phyloP scores from a whole-genome alignment of 2,797 vertebrate genomes.

The Eulemur coronatus region DNA sequence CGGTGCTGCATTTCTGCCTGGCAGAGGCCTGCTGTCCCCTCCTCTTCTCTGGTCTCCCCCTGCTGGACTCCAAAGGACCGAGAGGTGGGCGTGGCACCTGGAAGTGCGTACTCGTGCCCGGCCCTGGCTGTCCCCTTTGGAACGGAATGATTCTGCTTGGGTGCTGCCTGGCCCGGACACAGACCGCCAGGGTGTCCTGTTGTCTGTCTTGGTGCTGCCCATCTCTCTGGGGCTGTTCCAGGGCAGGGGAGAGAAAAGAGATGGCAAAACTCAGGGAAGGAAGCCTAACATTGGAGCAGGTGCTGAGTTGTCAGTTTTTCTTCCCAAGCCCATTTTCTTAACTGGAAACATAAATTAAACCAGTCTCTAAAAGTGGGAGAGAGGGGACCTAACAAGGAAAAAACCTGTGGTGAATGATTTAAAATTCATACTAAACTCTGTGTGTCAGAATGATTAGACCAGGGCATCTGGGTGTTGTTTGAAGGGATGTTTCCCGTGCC shows the following conservation, averaged over 20 bases:
- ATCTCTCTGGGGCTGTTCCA: accelerated
- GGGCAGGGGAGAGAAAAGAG: not conserved
- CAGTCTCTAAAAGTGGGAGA: not conserved
- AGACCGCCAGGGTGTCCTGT: accelerated
- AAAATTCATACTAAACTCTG: accelerated
- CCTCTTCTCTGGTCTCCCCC: not conserved
- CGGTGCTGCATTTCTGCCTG: accelerated
- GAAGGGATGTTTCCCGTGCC: accelerated
- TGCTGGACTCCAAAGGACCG: not conserved
- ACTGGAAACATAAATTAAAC: not conserved
- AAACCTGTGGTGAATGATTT: accelerated
- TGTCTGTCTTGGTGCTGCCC: not conserved
- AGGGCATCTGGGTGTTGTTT: accelerated
- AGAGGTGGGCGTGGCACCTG: not conserved
- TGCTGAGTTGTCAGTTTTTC: not conserved
- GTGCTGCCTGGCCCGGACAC: not conserved
- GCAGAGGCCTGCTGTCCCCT: not conserved
- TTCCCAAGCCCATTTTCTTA: not conserved
- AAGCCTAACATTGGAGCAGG: accelerated
- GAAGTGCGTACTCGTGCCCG: accelerated
- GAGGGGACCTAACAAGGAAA: too few species aligned
- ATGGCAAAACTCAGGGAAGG: too few species aligned
- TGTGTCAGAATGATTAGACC: accelerated
- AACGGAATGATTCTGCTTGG: not conserved
- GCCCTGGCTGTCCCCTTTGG: not conserved